A percentile compares a stretch with the other conserved stretches of the same genome.
Evolutionary conservation across 2,888 invertebrate species (phyloP).

Genomic region (Thelaira solivaga): DNA sequence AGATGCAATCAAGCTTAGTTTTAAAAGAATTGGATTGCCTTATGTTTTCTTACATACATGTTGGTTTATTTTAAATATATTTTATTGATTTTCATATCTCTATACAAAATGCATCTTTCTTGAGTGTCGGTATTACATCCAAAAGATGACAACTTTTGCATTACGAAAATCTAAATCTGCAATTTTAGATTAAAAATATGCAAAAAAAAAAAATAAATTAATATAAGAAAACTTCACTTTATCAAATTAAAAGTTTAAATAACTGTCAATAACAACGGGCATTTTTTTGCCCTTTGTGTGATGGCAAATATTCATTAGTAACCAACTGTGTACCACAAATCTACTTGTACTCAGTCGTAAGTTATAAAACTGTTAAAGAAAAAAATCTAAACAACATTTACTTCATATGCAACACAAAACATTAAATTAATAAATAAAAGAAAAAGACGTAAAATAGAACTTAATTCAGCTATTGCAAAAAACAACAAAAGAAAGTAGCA

Average conservation of each 20-base stretch:
- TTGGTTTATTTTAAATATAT: too few species aligned
- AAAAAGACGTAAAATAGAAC: not conserved
- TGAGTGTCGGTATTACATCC: too few species aligned
- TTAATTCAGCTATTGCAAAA: not conserved
- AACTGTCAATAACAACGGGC: not conserved
- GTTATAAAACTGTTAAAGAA: not conserved
- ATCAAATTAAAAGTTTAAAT: conserved; percentile 10
- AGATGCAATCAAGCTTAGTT: too few species aligned
- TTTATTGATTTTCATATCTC: too few species aligned
- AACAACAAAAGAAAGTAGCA: not conserved
- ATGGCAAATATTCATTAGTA: conserved; percentile 36
- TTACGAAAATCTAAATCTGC: too few species aligned
- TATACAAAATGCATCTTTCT: too few species aligned
- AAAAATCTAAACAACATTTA: not conserved
- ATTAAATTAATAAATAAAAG: not conserved
- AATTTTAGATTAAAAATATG: too few species aligned
- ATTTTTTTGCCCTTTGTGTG: not conserved
- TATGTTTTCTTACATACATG: too few species aligned
- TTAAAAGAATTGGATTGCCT: too few species aligned
- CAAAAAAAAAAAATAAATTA: not conserved
- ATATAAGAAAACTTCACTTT: not conserved
- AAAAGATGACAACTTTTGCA: too few species aligned
- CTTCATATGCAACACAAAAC: not conserved
- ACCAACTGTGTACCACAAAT: conserved; percentile 48
- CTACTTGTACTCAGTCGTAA: too few species aligned